A percentile compares a stretch with the other conserved stretches of the same genome.
phyloP scores from a whole-genome alignment of 2,113 vertebrate species.

The Pollimyrus isidori region DNA sequence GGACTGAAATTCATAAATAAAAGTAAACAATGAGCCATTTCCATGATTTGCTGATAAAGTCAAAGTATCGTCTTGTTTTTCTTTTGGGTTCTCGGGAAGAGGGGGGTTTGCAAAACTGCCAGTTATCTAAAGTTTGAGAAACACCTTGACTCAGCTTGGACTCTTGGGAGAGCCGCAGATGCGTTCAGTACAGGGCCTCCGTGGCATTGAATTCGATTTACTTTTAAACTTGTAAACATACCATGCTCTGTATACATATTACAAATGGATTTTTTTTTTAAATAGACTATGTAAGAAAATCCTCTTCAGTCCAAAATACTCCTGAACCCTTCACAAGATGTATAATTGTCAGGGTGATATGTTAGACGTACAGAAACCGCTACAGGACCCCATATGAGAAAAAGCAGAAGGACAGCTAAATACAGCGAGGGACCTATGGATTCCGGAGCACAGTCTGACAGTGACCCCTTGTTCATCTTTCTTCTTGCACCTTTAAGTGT shows the following conservation, averaged over 20 bases:
- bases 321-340: not conserved
- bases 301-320: not conserved
- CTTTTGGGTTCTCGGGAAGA: not conserved
- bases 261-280: not conserved
- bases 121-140: not conserved
- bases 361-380: not conserved
- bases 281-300: not conserved
- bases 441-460: not conserved
- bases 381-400: not conserved
- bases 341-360: not conserved
- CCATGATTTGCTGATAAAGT: not conserved
- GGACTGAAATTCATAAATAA: not conserved
- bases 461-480: not conserved
- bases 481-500: not conserved
- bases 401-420: not conserved
- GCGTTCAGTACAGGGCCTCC: not conserved
- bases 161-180: not conserved
- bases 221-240: not conserved
- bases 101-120: not conserved
- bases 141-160: not conserved
- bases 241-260: not conserved
- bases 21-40: not conserved
- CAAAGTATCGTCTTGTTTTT: not conserved
- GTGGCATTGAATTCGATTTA: not conserved
- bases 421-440: not conserved